Conservation (phyloP, 2,797 vertebrate genomes). For the Arrhamphus sclerolepis region DNA sequence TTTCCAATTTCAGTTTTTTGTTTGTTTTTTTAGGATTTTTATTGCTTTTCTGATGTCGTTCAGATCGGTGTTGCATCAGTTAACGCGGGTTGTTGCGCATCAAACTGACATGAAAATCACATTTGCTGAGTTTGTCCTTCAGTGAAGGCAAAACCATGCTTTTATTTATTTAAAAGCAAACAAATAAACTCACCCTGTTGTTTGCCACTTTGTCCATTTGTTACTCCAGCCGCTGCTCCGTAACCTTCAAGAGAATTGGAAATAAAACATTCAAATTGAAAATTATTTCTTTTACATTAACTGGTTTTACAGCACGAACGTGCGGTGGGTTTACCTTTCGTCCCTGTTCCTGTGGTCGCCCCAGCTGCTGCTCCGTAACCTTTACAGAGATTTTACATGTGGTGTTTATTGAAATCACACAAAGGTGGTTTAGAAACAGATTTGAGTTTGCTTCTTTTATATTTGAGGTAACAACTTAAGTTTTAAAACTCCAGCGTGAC, state of each 20-base stretch:
- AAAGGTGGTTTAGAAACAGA: no score
- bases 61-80: no score
- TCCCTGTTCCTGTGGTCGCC: conserved; percentile 30
- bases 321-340: conserved; percentile 45
- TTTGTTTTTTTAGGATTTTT: no score
- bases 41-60: no score
- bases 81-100: no score
- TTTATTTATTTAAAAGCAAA: no score
- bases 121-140: no score
- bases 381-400: conserved; percentile 5
- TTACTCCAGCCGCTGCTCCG: conserved; percentile 34
- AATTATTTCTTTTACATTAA: neutral
- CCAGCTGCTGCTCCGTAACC: conserved; percentile 53
- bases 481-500: no score
- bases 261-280: neutral
- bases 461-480: neutral
- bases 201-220: conserved; percentile 43
- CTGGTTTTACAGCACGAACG: neutral
- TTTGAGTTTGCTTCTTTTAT: no score
- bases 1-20: no score
- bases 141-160: neutral
- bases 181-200: conserved; percentile 31
- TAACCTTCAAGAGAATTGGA: conserved; percentile 38
- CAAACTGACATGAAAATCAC: no score
- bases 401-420: neutral